Conservation (phyloP, 1,140 invertebrate species). For the Acromyrmex heyeri region DNA sequence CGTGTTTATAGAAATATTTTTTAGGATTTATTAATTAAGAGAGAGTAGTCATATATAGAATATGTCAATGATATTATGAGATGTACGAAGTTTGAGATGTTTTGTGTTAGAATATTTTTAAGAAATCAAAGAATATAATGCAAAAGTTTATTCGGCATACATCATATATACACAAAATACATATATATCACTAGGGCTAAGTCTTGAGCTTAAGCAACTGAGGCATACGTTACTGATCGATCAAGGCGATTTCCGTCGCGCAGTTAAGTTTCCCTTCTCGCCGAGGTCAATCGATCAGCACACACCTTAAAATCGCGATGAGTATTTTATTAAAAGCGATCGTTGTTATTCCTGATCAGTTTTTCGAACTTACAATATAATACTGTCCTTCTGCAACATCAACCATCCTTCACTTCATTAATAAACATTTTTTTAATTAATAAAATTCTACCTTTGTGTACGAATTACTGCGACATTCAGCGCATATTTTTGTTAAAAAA, state of each 20-base stretch:
- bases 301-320: slow-evolving; percentile 12
- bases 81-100: no score
- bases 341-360: slow-evolving; percentile 12
- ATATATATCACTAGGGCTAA: slow-evolving; percentile 28
- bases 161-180: slow-evolving; percentile 28
- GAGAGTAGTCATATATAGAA: background rate
- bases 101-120: background rate
- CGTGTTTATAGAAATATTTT: background rate
- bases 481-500: background rate
- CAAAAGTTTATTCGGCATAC: slow-evolving; percentile 53
- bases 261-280: slow-evolving; percentile 17
- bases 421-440: slow-evolving; percentile 17
- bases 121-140: background rate
- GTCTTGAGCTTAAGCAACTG: slow-evolving; percentile 23
- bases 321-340: slow-evolving; percentile 30
- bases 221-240: slow-evolving; percentile 34
- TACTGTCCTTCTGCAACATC: slow-evolving; percentile 11
- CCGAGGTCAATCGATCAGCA: slow-evolving; percentile 23
- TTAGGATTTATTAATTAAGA: background rate
- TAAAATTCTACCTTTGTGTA: background rate
- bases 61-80: background rate
- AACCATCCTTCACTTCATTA: background rate
- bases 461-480: background rate
- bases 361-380: slow-evolving; percentile 30
- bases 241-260: slow-evolving; percentile 18